Evolutionary conservation across 2,888 invertebrate genomes (phyloP), one percentile per base, ranked within the genome.

Genomic region (Cartodere bifasciata): DNA sequence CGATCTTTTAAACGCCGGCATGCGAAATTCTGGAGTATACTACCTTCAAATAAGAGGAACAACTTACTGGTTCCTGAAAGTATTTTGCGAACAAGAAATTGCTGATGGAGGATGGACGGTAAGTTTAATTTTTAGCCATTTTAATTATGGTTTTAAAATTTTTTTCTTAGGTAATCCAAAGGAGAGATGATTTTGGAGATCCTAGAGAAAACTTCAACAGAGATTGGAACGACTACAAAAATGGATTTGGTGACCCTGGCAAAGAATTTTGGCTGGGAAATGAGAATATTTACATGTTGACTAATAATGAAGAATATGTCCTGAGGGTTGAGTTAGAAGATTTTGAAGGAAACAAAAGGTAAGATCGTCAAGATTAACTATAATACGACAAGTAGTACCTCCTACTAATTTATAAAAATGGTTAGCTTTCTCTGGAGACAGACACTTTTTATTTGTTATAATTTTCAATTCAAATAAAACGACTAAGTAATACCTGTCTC

Each of bases 31-130:
- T 12, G 87, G 87, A 13, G 83, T 88, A 1, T 90, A 84, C 59
- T 88, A 88, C 54, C 65, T 90, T 32, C 86, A 87, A 65, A 88
- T 88, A 46, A 70, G 87, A 36, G 88, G 88, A 21, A 88, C 87
- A 3, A 86, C 87, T 1, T 90, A 86, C 62, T 88, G 88, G 87
- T 90, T 87, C 67, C 67, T 88, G 40, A 86, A 87, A 57, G 88
- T 88, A 11, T 88, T 70, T 60, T 90, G 90, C 57, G 88, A 90
- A 51, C 88, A 90, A 58, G 83, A 82, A 53, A 66, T 82, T 9
- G 77, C 85, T 17, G 88, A 88, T 49, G 90, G 90, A 34, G 90
- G 90, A 32, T 90, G 90, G 90, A 90, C 87, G 62, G 90, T 90
- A 67, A 75, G 74, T 64, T 40, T 28, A 16, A 25, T 15, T n/a